A percentile compares a stretch with the other conserved stretches of the same genome.
These are phyloP conservation scores for Drosophila sechellia DNA, from an alignment of 1,140 invertebrate species.

Conservation along the genomic window DNA sequence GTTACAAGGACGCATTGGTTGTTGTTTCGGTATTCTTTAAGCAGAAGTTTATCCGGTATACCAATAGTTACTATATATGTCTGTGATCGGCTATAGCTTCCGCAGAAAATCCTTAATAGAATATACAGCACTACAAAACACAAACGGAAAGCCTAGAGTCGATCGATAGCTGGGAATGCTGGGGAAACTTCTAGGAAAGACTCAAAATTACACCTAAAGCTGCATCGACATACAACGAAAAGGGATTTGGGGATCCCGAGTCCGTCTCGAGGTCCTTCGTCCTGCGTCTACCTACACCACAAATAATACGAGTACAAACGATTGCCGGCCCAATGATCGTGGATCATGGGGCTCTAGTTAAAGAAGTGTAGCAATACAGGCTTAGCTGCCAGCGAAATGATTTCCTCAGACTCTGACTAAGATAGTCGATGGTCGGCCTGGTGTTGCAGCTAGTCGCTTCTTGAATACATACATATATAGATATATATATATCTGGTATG, in stretches of 20 bases:
- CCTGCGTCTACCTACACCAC: conserved; percentile 18
- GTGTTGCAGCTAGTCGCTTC: conserved; percentile 41
- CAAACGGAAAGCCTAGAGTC: conserved; percentile 45
- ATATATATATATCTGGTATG: conserved; percentile 32
- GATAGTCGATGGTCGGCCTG: conserved; percentile 32
- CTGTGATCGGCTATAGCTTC: conserved; percentile 19
- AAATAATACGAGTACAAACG: conserved; percentile 41
- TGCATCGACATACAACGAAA: conserved; percentile 48
- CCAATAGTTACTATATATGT: conserved; percentile 41
- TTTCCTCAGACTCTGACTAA: conserved; percentile 11
- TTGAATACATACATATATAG: conserved; percentile 27
- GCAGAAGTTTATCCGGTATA: conserved; percentile 64
- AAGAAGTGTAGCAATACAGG: conserved; percentile 18
- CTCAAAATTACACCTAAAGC: conserved; percentile 77
- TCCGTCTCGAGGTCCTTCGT: not conserved
- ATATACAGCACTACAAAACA: conserved; percentile 60
- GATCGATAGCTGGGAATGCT: conserved; percentile 65
- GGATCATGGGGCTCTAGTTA: conserved; percentile 20
- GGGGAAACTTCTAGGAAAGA: conserved; percentile 61
- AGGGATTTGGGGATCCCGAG: conserved; percentile 18
- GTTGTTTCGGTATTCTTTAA: conserved; percentile 41
- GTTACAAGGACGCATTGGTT: conserved; percentile 80
- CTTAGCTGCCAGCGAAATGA: conserved; percentile 35
- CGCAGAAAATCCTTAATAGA: conserved; percentile 30
- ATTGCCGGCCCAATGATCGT: conserved; percentile 13